phyloP scores from a whole-genome alignment of 2,888 invertebrate genomes.

The Apomyelois bistriatella region DNA sequence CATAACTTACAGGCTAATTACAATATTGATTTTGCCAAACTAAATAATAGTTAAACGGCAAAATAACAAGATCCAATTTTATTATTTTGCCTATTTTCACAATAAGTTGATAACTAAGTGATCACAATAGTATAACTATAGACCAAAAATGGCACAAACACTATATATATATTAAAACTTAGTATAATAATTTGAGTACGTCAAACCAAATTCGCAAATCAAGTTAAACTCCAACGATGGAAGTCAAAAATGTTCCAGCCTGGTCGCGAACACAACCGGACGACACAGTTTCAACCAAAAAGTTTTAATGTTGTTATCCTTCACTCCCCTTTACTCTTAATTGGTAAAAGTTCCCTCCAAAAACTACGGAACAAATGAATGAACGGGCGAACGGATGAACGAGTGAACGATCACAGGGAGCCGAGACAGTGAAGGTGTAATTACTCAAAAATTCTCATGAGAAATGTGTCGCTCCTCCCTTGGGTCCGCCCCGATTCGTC shows the following conservation, averaged over 20 bases:
- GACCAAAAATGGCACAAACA: too few relatives aligned
- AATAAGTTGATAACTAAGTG: too few relatives aligned
- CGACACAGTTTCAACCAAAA: not conserved
- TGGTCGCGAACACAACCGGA: not conserved
- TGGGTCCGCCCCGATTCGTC: not conserved
- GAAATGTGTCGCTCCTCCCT: slow-evolving; percentile 26
- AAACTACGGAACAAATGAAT: slow-evolving; percentile 36
- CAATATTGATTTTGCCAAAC: too few relatives aligned
- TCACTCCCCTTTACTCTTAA: slow-evolving; percentile 38
- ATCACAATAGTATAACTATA: too few relatives aligned
- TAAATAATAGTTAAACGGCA: too few relatives aligned
- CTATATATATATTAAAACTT: too few relatives aligned
- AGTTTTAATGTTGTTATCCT: slow-evolving; percentile 47
- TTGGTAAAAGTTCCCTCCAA: slow-evolving; percentile 47
- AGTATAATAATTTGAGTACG: too few relatives aligned
- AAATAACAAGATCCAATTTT: too few relatives aligned
- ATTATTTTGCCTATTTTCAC: too few relatives aligned
- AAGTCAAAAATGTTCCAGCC: not conserved
- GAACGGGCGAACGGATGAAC: slow-evolving; percentile 45
- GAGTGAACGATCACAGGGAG: slow-evolving; percentile 52
- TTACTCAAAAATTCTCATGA: slow-evolving; percentile 53
- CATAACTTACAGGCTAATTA: too few relatives aligned
- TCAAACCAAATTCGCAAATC: too few relatives aligned
- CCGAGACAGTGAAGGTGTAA: slow-evolving; percentile 42
- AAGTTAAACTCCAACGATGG: too few relatives aligned